Evolutionary conservation across 2,797 vertebrate species (phyloP), one percentile per base, ranked within the genome.

Genomic region (Gallinago stenura): DNA sequence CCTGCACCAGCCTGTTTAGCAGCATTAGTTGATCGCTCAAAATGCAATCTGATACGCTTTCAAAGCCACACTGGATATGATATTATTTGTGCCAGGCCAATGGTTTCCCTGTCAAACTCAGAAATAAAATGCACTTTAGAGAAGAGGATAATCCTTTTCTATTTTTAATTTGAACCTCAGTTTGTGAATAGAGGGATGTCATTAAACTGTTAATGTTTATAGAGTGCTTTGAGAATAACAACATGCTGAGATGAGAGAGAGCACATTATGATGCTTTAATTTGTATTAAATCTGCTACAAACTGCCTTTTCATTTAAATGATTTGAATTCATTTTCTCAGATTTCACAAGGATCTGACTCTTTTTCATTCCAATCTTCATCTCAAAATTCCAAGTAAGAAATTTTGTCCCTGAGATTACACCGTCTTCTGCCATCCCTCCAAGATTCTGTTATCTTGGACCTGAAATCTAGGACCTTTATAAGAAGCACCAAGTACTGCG

Each of bases 141-240:
- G 53, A 83, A 73, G 51, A 61, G 26, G n/a, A 76, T 84, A 96
- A 90, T 81, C 83, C 33, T 83, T 89, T 92, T 54, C 81, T 73
- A 18, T 43, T 93, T 89, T 83, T 77, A 65, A 77, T 92, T 94
- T 92, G 43, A 85, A 66, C 41, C 50, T 87, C 48, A 12, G 30
- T 87, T 87, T 91, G 30, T 75, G 53, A 73, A 80, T 39, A 5
- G 2, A 69, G 35, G 33, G 65, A 84, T 84, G 70, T 25, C 25
- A 86, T 90, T 71, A 82, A 90, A 77, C 31, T 77, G 10, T 70
- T 84, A 72, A 68, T 56, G 30, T 77, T 79, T 87, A 19, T 17
- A 58, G 56, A 71, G 53, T 43, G 16, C 48, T 83, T 81, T 71
- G 21, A 85, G 68, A 83, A 46, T 77, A 89, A 51, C 48, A 43